phyloP scores from a whole-genome alignment of 2,888 invertebrate species.

The Rotaria macrura region DNA sequence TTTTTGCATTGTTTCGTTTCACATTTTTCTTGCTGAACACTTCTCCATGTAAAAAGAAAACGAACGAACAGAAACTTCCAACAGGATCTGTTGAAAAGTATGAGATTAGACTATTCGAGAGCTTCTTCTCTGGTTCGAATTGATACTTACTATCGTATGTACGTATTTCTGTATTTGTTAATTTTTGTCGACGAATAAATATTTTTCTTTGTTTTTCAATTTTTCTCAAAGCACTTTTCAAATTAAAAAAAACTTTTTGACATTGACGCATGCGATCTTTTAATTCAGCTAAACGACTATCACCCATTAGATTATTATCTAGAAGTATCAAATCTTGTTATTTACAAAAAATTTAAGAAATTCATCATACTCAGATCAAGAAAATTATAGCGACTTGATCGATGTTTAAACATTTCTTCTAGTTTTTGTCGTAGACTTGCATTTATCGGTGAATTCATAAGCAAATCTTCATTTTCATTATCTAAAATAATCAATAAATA shows the following conservation, averaged over 20 bases:
- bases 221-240: neutral
- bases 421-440: neutral
- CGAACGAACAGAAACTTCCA: too few relatives aligned
- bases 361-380: neutral
- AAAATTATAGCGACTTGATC: neutral
- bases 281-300: neutral
- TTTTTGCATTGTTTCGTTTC: too few relatives aligned
- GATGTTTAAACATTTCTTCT: neutral
- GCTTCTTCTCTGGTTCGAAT: too few relatives aligned
- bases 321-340: neutral
- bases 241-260: neutral
- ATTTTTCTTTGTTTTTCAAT: neutral
- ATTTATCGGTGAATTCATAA: neutral
- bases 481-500: neutral
- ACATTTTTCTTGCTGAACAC: too few relatives aligned
- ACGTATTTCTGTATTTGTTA: neutral
- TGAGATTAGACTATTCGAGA: too few relatives aligned
- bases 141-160: neutral
- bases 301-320: neutral
- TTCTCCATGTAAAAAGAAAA: too few relatives aligned
- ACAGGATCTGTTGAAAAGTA: too few relatives aligned
- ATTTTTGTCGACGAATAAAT: neutral
- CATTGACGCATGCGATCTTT: slow-evolving; percentile 15
- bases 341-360: neutral
- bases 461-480: slow-evolving; percentile 17